Conservation (phyloP, 2,888 invertebrate species). For the Eristalis pertinax region DNA sequence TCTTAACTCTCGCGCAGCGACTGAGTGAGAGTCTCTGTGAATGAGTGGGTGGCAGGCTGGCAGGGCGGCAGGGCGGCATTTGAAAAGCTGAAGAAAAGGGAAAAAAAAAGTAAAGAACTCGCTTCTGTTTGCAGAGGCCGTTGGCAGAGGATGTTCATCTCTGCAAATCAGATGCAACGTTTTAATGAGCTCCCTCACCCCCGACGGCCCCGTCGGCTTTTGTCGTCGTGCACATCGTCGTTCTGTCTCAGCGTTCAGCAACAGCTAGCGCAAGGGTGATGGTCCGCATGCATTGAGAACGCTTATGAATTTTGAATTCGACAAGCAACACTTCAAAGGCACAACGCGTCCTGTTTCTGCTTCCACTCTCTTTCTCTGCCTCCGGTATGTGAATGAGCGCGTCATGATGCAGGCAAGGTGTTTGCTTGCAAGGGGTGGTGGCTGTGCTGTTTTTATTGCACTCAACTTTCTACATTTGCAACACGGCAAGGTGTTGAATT, state of each 20-base stretch:
- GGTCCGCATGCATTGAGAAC: slow-evolving; percentile 55
- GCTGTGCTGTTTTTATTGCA: slow-evolving; percentile 55
- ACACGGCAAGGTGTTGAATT: slow-evolving; percentile 63
- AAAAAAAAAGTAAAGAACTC: too few species aligned
- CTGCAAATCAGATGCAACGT: slow-evolving; percentile 45
- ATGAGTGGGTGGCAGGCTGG: background rate
- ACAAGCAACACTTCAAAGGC: slow-evolving; percentile 49
- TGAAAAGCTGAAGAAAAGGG: slow-evolving; percentile 32
- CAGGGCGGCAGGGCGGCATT: slow-evolving; percentile 5
- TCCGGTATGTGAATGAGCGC: background rate
- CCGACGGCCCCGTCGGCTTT: background rate
- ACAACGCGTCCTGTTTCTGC: slow-evolving; percentile 21
- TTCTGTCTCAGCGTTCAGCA: background rate
- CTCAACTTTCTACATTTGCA: slow-evolving; percentile 67
- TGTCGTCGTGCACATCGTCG: slow-evolving; percentile 6
- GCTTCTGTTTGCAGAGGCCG: slow-evolving; percentile 42
- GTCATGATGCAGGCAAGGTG: background rate
- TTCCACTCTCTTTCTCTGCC: background rate
- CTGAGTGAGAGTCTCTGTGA: background rate
- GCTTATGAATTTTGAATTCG: slow-evolving; percentile 66
- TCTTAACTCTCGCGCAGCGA: slow-evolving; percentile 30
- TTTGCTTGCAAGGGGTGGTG: slow-evolving; percentile 1
- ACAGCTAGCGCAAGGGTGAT: slow-evolving; percentile 1
- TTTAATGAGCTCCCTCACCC: slow-evolving; percentile 55
- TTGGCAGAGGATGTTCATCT: slow-evolving; percentile 9